Conservation (phyloP, 2,113 vertebrate species). For the Ammodytes dubius region DNA sequence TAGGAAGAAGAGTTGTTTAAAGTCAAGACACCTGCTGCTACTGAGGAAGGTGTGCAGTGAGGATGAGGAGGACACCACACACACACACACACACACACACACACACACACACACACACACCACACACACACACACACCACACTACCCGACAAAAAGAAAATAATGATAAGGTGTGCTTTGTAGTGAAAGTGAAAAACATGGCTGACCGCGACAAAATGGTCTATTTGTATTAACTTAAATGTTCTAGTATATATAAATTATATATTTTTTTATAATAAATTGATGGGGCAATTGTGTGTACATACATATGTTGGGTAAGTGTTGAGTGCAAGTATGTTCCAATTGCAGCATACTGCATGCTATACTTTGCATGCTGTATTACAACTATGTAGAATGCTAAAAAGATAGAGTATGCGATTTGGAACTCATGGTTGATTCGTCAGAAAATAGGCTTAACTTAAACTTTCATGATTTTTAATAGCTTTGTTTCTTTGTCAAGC, state of each 20-base stretch:
- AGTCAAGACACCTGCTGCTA: conserved; percentile 78
- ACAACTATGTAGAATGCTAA: too few relatives aligned
- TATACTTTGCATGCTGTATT: too few relatives aligned
- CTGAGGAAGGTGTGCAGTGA: conserved; percentile 36
- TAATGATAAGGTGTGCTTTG: conserved; percentile 12
- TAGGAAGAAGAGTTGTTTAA: conserved; percentile 59
- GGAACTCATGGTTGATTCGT: too few relatives aligned
- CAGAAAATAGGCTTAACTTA: not conserved
- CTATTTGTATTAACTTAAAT: too few relatives aligned
- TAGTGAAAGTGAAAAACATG: not conserved
- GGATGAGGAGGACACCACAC: not conserved
- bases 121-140: too few relatives aligned
- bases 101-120: too few relatives aligned
- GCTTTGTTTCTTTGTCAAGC: not conserved
- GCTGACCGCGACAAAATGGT: too few relatives aligned
- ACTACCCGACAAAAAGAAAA: not conserved
- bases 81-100: too few relatives aligned
- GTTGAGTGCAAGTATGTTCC: not conserved
- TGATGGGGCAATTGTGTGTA: not conserved
- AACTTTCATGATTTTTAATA: not conserved
- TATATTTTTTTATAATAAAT: not conserved
- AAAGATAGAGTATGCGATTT: too few relatives aligned
- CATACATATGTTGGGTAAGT: not conserved
- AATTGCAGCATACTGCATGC: not conserved
- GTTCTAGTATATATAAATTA: too few relatives aligned